Evolutionary conservation across 2,888 invertebrate genomes (phyloP).

Genomic region (Mamestra brassicae): DNA sequence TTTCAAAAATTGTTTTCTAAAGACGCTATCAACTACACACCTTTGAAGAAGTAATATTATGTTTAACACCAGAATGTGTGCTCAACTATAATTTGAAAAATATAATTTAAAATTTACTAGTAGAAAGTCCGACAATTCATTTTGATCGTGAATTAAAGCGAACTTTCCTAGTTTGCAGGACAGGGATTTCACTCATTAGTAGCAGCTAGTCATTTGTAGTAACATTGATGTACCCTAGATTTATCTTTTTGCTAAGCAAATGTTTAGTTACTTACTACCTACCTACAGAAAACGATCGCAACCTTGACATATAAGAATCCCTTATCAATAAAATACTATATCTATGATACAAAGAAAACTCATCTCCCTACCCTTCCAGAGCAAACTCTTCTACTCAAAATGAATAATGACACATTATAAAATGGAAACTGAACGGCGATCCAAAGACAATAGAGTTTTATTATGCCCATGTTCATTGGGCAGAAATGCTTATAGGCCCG

Average conservation of each 20-base stretch:
- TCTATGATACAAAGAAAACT: not conserved
- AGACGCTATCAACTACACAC: not conserved
- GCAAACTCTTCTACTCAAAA: not conserved
- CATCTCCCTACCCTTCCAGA: not conserved
- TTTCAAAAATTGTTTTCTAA: not conserved
- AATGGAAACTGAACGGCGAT: constrained; percentile 17
- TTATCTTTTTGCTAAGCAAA: too few species aligned
- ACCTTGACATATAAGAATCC: not conserved
- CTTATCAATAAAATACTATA: not conserved
- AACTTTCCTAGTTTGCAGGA: too few species aligned
- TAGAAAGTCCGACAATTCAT: too few species aligned
- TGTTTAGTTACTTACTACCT: too few species aligned
- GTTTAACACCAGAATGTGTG: too few species aligned
- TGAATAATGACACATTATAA: not conserved
- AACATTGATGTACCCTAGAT: too few species aligned
- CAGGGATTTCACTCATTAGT: too few species aligned
- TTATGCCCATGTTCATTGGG: constrained; percentile 28
- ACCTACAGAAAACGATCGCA: not conserved
- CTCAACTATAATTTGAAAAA: too few species aligned
- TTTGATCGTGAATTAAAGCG: too few species aligned
- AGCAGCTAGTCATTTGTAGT: too few species aligned
- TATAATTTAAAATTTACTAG: too few species aligned
- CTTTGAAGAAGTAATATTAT: not conserved
- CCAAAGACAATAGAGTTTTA: constrained; percentile 33
- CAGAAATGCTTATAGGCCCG: constrained; percentile 16